Evolutionary conservation across 2,888 invertebrate genomes (phyloP).

Genomic region (Encarsia formosa): DNA sequence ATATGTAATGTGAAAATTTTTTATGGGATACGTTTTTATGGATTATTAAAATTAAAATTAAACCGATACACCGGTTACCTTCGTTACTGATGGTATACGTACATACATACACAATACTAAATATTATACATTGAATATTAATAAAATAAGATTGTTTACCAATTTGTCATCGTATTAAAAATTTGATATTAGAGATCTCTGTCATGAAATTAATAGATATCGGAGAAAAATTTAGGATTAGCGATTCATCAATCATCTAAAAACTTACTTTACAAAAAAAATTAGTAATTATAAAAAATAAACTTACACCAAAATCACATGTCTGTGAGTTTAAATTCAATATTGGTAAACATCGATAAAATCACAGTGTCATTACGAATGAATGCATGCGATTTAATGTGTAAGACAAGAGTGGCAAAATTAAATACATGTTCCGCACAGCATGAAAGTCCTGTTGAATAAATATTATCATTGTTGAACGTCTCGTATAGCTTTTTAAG

Average conservation of each 20-base stretch:
- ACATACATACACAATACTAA: conserved; percentile 9
- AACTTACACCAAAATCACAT: no score
- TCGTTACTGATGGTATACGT: conserved; percentile 26
- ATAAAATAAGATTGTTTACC: conserved; percentile 22
- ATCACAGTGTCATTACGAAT: conserved; percentile 1
- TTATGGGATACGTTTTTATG: conserved; percentile 31
- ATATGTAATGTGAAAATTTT: conserved; percentile 39
- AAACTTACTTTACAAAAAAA: neutral
- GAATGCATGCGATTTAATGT: conserved; percentile 8
- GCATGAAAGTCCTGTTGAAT: conserved; percentile 30
- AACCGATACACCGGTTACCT: conserved; percentile 17
- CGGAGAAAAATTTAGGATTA: conserved; percentile 1
- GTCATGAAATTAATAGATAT: conserved; percentile 7
- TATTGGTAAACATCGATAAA: no score
- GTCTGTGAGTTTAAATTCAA: no score
- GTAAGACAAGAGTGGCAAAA: conserved; percentile 17
- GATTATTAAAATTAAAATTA: conserved; percentile 19
- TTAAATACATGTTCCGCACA: conserved; percentile 19
- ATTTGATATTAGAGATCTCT: conserved; percentile 6
- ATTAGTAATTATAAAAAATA: neutral
- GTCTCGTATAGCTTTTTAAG: conserved; percentile 24
- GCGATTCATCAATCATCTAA: conserved; percentile 5
- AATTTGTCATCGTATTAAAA: conserved; percentile 13
- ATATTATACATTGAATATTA: conserved; percentile 15
- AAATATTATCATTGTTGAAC: conserved; percentile 30